Evolutionary conservation across 35 echinoderm and acorn worm species (phyloP).

Genomic region (Ophioderma brevispina): DNA sequence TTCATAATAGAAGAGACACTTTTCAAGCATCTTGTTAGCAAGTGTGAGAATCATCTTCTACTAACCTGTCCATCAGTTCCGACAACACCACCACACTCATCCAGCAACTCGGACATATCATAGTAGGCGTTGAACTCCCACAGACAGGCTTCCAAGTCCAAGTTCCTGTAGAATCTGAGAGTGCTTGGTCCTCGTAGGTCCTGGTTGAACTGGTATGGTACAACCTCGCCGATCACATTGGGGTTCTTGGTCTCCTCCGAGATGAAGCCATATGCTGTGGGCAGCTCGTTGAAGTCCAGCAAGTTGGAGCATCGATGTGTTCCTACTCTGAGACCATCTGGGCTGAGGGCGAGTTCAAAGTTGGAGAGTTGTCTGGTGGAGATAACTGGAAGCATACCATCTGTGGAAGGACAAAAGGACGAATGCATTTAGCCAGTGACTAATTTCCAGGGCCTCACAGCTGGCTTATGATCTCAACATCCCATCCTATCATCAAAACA

Average conservation of each 20-base stretch:
- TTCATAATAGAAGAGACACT: too few species aligned
- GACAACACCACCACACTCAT: conserved; percentile 85
- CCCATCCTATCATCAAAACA: too few species aligned
- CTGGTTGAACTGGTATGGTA: conserved; percentile 83
- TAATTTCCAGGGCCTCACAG: too few species aligned
- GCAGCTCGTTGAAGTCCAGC: conserved; percentile 84
- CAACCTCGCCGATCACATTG: conserved; percentile 87
- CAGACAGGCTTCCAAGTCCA: conserved; percentile 93
- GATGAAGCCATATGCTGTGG: conserved; percentile 92
- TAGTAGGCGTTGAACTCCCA: conserved; percentile 98
- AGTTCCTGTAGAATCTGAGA: conserved; percentile 94
- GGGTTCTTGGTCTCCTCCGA: conserved; percentile 94
- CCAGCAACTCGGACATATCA: conserved; percentile 94
- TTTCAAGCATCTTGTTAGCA: too few species aligned
- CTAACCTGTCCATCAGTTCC: conserved; percentile 98
- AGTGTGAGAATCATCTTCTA: too few species aligned
- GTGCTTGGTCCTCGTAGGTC: conserved; percentile 71
- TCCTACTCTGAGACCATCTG: conserved; percentile 91
- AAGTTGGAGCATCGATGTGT: conserved; percentile 98
- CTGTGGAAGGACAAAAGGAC: conserved; percentile 1
- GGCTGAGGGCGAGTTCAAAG: conserved; percentile 99
- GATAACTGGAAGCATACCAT: conserved; percentile 97
- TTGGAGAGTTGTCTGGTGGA: conserved; percentile 95
- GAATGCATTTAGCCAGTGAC: too few species aligned
- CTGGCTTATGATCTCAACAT: too few species aligned